phyloP scores from a whole-genome alignment of 2,113 vertebrate species.

The Siphamia tubifer region DNA sequence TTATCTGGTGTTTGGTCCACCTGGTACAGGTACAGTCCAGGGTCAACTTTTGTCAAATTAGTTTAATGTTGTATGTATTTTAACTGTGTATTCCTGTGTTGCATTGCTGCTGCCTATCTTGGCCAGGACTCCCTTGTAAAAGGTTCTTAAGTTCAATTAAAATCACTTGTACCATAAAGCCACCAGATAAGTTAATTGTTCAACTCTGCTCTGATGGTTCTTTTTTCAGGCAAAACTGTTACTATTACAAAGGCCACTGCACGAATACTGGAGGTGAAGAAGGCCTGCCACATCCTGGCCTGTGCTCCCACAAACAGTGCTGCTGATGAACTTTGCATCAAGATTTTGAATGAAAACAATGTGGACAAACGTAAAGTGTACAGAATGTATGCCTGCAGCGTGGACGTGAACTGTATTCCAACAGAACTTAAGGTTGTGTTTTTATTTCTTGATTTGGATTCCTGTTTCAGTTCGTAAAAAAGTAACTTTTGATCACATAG shows the following conservation, averaged over 20 bases:
- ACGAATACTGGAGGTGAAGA: slow-evolving; percentile 79
- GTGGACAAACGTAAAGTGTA: slow-evolving; percentile 46
- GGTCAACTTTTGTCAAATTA: too few relatives aligned
- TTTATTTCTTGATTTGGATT: not conserved
- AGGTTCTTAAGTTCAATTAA: too few relatives aligned
- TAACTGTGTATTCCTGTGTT: too few relatives aligned
- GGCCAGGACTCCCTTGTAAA: too few relatives aligned
- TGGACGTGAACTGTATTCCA: slow-evolving; percentile 71
- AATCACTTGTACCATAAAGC: too few relatives aligned
- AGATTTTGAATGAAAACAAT: slow-evolving; percentile 72
- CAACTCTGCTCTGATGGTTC: too few relatives aligned
- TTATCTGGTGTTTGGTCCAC: slow-evolving; percentile 90
- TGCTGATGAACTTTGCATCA: slow-evolving; percentile 85
- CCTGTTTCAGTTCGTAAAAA: too few relatives aligned
- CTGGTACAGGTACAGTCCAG: slow-evolving; percentile 79
- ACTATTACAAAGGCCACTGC: slow-evolving; percentile 89
- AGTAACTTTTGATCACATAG: too few relatives aligned
- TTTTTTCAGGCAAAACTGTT: slow-evolving; percentile 83
- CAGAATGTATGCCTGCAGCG: slow-evolving; percentile 82
- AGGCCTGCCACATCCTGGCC: slow-evolving; percentile 78
- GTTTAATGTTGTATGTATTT: too few relatives aligned
- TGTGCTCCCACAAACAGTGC: slow-evolving; percentile 89
- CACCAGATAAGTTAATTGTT: too few relatives aligned
- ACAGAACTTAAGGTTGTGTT: not conserved
- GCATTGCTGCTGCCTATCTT: too few relatives aligned